These are phyloP conservation scores for Rissa tridactyla DNA, from an alignment of 2,113 vertebrate genomes.

Conservation along the genomic window DNA sequence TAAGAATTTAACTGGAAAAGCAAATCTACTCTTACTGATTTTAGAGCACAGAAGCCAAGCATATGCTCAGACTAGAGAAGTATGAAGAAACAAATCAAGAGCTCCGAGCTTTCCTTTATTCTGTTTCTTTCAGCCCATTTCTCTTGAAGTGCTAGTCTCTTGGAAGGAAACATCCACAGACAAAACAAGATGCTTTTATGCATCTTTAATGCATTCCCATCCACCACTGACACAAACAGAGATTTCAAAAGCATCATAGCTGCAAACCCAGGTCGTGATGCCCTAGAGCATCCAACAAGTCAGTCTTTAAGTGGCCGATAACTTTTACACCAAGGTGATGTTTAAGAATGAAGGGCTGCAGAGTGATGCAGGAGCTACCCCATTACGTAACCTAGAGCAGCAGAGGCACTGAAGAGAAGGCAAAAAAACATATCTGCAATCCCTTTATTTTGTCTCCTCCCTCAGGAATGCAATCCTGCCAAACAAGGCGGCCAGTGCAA, in stretches of 20 bases:
- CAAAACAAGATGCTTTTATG: not conserved
- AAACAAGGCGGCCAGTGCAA: not conserved
- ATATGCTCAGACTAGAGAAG: not conserved
- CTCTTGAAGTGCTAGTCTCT: not conserved
- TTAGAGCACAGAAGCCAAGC: not conserved
- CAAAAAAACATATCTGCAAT: not conserved
- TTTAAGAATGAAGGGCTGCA: not conserved
- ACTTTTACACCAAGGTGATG: not conserved
- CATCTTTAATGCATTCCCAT: not conserved
- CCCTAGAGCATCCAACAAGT: not conserved
- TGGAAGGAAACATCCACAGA: not conserved
- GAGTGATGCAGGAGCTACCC: not conserved
- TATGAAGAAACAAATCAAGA: not conserved
- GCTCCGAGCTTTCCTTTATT: not conserved
- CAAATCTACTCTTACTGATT: not conserved
- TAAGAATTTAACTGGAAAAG: not conserved
- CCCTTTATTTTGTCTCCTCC: not conserved
- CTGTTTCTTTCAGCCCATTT: not conserved
- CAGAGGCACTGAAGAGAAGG: not conserved
- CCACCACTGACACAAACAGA: not conserved
- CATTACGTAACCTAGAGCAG: not conserved
- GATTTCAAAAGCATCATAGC: not conserved
- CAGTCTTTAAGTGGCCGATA: not conserved
- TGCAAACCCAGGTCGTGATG: accelerated
- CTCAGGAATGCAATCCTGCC: not conserved